Conservation (phyloP, 1,140 invertebrate genomes). For the Leptestheria dahalacensis region DNA sequence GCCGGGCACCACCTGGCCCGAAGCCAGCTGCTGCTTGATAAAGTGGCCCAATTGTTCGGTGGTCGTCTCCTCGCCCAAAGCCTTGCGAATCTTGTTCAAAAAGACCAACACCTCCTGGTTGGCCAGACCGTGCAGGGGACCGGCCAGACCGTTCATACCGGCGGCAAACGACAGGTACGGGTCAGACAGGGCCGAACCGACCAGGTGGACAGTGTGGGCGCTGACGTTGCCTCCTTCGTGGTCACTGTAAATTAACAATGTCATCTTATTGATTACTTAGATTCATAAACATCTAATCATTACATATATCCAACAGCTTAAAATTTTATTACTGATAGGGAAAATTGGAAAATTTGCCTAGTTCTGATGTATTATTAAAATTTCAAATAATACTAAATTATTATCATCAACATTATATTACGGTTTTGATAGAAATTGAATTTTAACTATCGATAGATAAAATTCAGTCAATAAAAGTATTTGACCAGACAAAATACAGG, state of each 20-base stretch:
- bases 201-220: slow-evolving; percentile 86
- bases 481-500: too few relatives aligned
- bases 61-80: slow-evolving; percentile 62
- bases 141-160: slow-evolving; percentile 70
- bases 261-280: too few relatives aligned
- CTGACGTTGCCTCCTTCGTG: slow-evolving; percentile 93
- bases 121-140: slow-evolving; percentile 82
- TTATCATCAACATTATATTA: too few relatives aligned
- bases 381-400: too few relatives aligned
- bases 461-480: too few relatives aligned
- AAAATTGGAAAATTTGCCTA: too few relatives aligned
- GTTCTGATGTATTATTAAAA: too few relatives aligned
- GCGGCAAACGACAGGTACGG: slow-evolving; percentile 88
- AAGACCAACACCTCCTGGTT: slow-evolving; percentile 86
- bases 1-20: slow-evolving; percentile 88
- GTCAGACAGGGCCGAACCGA: slow-evolving; percentile 86
- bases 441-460: too few relatives aligned
- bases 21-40: slow-evolving; percentile 87
- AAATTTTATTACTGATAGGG: too few relatives aligned
- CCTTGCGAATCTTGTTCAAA: slow-evolving; percentile 59
- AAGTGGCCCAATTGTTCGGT: slow-evolving; percentile 83
- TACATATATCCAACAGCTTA: neutral
- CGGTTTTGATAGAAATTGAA: too few relatives aligned
- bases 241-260: slow-evolving; percentile 40
- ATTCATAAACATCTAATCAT: too few relatives aligned